Evolutionary conservation across 2,113 vertebrate genomes (phyloP).

Genomic region (Cottus gobio): DNA sequence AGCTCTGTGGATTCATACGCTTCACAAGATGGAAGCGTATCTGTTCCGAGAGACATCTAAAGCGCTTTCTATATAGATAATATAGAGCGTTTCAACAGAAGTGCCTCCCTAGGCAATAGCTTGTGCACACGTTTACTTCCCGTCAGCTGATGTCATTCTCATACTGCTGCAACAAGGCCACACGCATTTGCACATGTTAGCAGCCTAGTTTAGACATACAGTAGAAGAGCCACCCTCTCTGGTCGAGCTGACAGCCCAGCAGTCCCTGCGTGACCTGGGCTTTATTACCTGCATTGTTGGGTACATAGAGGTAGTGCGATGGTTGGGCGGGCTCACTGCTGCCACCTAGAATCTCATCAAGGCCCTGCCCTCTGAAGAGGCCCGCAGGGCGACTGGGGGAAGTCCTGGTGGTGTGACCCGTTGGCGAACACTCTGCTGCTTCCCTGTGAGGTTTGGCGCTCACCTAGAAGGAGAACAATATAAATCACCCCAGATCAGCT

Average conservation of each 20-base stretch:
- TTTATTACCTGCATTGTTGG: conserved; percentile 84
- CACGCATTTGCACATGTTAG: no score
- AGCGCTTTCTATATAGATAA: no score
- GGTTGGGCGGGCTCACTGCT: conserved; percentile 68
- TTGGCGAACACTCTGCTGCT: neutral
- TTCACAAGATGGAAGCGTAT: no score
- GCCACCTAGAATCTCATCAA: neutral
- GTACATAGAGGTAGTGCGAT: conserved; percentile 89
- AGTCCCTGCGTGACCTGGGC: neutral
- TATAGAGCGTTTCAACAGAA: no score
- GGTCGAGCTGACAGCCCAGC: no score
- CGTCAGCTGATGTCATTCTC: no score
- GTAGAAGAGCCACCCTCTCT: no score
- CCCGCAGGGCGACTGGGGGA: conserved; percentile 1
- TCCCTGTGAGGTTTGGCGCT: conserved; percentile 7
- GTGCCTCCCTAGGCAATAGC: no score
- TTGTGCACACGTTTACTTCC: no score
- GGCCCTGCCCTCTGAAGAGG: conserved; percentile 17
- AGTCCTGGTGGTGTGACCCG: neutral
- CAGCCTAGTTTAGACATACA: neutral
- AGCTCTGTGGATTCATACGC: no score
- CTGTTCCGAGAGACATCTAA: no score
- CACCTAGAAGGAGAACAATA: conserved; percentile 25
- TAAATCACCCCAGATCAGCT: neutral
- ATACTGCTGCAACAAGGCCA: no score